phyloP scores from a whole-genome alignment of 2,113 vertebrate species.

The Sinocyclocheilus anophthalmus region DNA sequence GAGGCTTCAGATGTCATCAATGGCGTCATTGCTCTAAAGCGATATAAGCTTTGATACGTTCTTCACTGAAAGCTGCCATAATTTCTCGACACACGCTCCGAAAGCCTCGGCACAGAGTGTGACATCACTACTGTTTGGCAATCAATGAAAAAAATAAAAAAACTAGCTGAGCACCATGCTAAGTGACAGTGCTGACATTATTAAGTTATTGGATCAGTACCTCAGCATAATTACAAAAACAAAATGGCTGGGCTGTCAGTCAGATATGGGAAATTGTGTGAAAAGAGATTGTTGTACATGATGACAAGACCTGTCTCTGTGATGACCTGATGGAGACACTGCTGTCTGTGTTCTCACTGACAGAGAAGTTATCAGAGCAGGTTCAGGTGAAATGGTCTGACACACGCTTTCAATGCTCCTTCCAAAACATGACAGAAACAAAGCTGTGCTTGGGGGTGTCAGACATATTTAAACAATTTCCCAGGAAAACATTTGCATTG shows the following conservation, averaged over 20 bases:
- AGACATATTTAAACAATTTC: constrained; percentile 12
- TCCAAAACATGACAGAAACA: not conserved
- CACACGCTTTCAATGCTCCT: not conserved
- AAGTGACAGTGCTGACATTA: constrained; percentile 56
- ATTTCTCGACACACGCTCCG: too few species aligned
- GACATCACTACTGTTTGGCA: not conserved
- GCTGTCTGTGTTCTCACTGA: constrained; percentile 5
- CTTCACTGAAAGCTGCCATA: too few species aligned
- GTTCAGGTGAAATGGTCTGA: constrained; percentile 11
- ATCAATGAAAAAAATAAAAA: constrained; percentile 33
- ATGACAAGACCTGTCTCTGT: constrained; percentile 38
- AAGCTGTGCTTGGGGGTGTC: constrained; percentile 7
- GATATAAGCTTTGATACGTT: too few species aligned
- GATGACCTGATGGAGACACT: not conserved
- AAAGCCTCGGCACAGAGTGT: too few species aligned
- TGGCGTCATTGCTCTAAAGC: too few species aligned
- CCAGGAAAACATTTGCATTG: not conserved
- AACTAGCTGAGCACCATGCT: not conserved
- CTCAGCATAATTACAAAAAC: constrained; percentile 52
- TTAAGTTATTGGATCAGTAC: constrained; percentile 55
- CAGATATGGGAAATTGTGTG: constrained; percentile 34
- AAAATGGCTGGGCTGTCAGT: constrained; percentile 57
- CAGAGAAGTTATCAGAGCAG: constrained; percentile 25
- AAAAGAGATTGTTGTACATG: constrained; percentile 38
- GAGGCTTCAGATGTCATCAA: too few species aligned